Percentiles rank a stretch among this genome's conserved stretches.
These are phyloP conservation scores for Ailuropoda melanoleuca DNA, from an alignment of 2,113 vertebrate species.

Conservation along the genomic window DNA sequence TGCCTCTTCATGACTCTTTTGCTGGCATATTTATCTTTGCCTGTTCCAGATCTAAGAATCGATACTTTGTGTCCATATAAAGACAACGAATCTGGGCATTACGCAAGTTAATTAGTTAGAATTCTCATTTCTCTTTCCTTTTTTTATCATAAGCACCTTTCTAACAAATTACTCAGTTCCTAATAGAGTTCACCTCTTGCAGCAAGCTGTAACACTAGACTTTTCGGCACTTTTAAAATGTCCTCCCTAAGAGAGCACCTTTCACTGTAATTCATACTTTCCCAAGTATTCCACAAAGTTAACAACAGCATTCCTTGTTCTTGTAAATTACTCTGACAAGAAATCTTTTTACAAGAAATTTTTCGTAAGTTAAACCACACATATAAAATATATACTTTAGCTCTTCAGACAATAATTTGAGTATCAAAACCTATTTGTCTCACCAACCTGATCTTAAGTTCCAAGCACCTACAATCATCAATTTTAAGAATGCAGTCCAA, in stretches of 20 bases:
- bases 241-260: neutral
- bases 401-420: conserved; percentile 2
- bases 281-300: neutral
- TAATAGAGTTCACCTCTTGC: neutral
- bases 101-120: neutral
- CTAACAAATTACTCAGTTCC: neutral
- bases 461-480: neutral
- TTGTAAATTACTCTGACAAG: neutral
- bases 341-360: neutral
- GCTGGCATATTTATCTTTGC: neutral
- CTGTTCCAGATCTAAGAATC: neutral
- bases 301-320: neutral
- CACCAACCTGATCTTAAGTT: neutral
- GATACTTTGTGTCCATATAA: neutral
- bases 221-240: neutral
- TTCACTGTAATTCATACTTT: neutral
- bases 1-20: neutral
- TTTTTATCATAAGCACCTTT: neutral
- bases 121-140: neutral
- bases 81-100: neutral
- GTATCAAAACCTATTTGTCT: conserved; percentile 12
- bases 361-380: conserved; percentile 6
- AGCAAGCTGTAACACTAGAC: neutral
- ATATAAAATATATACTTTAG: neutral
- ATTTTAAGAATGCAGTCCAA: neutral